phyloP scores from a whole-genome alignment of 1,140 invertebrate genomes.

The Belonocnema kinseyi region DNA sequence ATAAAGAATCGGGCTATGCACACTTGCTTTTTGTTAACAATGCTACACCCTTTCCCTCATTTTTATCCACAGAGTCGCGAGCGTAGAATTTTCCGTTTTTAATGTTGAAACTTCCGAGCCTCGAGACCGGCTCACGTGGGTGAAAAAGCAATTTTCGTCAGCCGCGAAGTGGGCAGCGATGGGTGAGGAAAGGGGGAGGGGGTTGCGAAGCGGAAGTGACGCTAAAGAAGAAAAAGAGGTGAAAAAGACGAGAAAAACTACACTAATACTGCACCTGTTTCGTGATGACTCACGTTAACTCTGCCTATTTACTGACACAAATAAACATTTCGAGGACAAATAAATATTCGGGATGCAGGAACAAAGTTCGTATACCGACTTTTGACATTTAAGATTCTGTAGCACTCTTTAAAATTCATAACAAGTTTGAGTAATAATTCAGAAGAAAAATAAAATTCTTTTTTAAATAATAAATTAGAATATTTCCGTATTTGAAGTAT shows the following conservation, averaged over 20 bases:
- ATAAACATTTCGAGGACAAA: conserved; percentile 1
- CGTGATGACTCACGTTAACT: conserved; percentile 3
- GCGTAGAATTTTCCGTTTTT: conserved; percentile 49
- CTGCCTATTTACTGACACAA: neutral
- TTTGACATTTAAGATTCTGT: too few species aligned
- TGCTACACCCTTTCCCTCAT: conserved; percentile 40
- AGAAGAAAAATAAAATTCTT: too few species aligned
- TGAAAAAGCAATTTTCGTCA: conserved; percentile 53
- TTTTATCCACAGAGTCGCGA: conserved; percentile 40
- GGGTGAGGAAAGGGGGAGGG: conserved; percentile 34
- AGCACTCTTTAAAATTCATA: too few species aligned
- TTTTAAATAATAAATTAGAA: too few species aligned
- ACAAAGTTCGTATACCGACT: too few species aligned
- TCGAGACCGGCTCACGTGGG: conserved; percentile 36
- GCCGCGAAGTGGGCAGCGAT: conserved; percentile 44
- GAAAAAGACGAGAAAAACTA: neutral
- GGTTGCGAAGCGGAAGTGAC: conserved; percentile 49
- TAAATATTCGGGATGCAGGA: neutral
- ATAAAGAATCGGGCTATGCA: conserved; percentile 40
- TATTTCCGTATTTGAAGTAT: too few species aligned
- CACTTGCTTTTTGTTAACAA: conserved; percentile 49
- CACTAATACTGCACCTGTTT: conserved; percentile 10
- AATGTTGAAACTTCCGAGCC: conserved; percentile 51
- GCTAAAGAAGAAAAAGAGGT: conserved; percentile 41
- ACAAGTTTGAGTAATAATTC: too few species aligned